phyloP scores from a whole-genome alignment of 2,797 vertebrate genomes.

The Pelobates cultripes region DNA sequence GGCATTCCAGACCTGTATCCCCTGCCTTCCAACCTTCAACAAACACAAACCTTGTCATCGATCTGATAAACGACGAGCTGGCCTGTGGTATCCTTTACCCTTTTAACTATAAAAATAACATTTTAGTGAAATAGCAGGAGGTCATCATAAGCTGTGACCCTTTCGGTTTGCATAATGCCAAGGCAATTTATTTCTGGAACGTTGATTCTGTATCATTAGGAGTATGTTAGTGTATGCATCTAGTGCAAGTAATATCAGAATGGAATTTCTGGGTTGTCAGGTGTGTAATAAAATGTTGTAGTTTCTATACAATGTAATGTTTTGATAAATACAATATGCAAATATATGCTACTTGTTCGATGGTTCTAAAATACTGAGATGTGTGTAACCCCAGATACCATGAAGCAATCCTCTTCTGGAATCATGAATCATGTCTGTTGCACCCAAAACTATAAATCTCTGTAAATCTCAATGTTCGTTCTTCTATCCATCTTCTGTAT shows the following conservation, averaged over 20 bases:
- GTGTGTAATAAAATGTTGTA: no score
- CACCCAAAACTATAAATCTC: no score
- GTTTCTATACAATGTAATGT: no score
- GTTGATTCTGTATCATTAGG: conserved; percentile 41
- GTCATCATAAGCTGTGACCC: conserved; percentile 61
- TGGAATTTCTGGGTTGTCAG: no score
- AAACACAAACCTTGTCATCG: conserved; percentile 48
- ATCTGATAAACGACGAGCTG: conserved; percentile 60
- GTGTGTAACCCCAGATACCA: no score
- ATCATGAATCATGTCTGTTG: no score
- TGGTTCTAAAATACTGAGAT: no score
- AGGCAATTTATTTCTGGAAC: conserved; percentile 49
- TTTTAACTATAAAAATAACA: conserved; percentile 72
- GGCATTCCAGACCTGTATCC: conserved; percentile 25
- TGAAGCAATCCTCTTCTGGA: no score
- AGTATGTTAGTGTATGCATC: background rate
- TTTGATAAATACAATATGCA: no score
- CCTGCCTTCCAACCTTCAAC: conserved; percentile 17
- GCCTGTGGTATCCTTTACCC: conserved; percentile 66
- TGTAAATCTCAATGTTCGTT: no score
- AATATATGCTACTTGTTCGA: no score
- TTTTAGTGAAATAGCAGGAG: conserved; percentile 70
- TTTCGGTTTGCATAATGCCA: conserved; percentile 59
- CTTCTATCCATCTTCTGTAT: no score
- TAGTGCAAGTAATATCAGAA: background rate